Conservation (phyloP, 92 coral and sea anemone genomes). For the Phenganax marumi region DNA sequence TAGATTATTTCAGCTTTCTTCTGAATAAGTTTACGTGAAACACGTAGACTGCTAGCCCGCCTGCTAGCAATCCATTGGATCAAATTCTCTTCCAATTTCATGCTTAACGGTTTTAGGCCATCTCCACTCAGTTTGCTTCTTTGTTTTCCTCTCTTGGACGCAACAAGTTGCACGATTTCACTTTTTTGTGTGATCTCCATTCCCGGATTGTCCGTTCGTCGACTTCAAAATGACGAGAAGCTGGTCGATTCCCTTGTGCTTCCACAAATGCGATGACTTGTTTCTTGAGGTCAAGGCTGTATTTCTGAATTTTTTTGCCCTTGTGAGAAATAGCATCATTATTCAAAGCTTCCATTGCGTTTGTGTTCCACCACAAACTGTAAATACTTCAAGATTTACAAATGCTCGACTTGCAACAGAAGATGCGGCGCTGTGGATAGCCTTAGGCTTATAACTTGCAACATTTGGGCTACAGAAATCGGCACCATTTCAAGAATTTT, state of each 20-base stretch:
- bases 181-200: constrained; percentile 57
- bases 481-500: not conserved
- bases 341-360: constrained; percentile 41
- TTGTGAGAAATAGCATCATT: too few relatives aligned
- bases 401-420: not conserved
- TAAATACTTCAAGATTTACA: constrained; percentile 6
- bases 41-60: constrained; percentile 49
- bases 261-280: not conserved
- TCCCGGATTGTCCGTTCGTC: constrained; percentile 65
- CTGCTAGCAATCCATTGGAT: constrained; percentile 64
- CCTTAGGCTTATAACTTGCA: too few relatives aligned
- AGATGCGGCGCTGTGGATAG: not conserved
- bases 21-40: constrained; percentile 66
- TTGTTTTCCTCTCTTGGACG: constrained; percentile 56
- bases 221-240: constrained; percentile 14
- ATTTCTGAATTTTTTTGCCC: too few relatives aligned
- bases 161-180: constrained; percentile 53
- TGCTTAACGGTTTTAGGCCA: constrained; percentile 61
- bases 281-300: too few relatives aligned
- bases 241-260: constrained; percentile 16
- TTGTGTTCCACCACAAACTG: constrained; percentile 19
- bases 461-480: not conserved
- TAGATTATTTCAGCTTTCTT: constrained; percentile 64
- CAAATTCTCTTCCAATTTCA: constrained; percentile 56
- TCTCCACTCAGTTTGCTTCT: constrained; percentile 63